Base-by-base conservation (phyloP, 1,140 invertebrate species). In the Lutraria rhynchaena region DNA sequence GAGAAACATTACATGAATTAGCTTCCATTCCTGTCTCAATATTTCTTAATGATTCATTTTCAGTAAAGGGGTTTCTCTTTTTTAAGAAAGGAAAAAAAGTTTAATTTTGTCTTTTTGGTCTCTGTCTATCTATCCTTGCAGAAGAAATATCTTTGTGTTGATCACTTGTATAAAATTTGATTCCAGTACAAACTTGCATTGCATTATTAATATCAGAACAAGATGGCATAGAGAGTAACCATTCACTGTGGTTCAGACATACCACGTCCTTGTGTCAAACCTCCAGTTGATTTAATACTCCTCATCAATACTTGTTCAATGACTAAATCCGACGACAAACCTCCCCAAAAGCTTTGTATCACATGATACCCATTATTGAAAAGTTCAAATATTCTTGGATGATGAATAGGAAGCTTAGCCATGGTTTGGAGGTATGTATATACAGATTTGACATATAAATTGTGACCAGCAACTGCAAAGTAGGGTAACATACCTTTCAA, bases 401-500 rank as follows among this genome's bases (percentile, higher is more conserved):
- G 33, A 29, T 29, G 17, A 17, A 78, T 65, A 49, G 88, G 22
- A 76, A 91, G 83, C 67, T 87, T 35, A 65, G 49, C 0, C 92
- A 92, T 93, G 85, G 92, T 82, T 89, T 93, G 92, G 4, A 93
- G 69, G 85, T 93, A 93, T 27, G 93, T 63, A 44, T 91, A 89
- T 51, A 85, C 85, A 71, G 90, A 91, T 89, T 94, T 94, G 11
- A 92, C 91, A 86, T 93, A 93, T 27, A 90, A 70, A 78, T 91
- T 91, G 83, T 93, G 93, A 11, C 93, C 92, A 77, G 87, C 63
- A 7, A 92, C 91, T 84, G 92, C 89, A 83, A 93, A 92, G 73
- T 86, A 91, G 3, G 90, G 91, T 13, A 93, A 76, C 88, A 93
- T 92, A 73, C 88, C 76, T 55, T 83, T 60, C 19, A 93, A 17